These are phyloP conservation scores for Carduelis carduelis DNA, from an alignment of 2,797 vertebrate genomes.

Conservation along the genomic window DNA sequence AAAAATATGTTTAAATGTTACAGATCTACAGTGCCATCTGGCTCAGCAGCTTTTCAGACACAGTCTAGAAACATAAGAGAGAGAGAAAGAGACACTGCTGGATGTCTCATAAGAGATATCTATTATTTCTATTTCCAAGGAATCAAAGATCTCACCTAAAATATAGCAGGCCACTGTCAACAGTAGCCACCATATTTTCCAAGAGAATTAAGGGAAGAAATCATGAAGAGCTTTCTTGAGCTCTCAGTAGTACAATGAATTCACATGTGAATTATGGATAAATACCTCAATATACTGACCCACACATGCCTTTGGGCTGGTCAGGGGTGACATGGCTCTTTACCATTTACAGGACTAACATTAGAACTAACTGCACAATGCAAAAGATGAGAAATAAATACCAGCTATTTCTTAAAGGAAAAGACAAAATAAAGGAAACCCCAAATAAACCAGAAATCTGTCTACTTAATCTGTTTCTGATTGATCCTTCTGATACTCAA, in stretches of 20 bases:
- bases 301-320: background rate
- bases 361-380: background rate
- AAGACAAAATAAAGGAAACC: background rate
- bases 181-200: background rate
- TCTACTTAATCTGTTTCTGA: background rate
- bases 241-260: background rate
- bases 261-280: background rate
- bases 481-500: background rate
- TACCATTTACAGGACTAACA: background rate
- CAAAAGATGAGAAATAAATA: background rate
- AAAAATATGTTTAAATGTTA: conserved; percentile 56
- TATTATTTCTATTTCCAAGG: background rate
- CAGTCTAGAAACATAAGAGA: conserved; percentile 3
- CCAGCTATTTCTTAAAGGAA: background rate
- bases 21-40: conserved; percentile 53
- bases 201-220: background rate
- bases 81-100: background rate
- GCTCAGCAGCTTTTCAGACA: conserved; percentile 47
- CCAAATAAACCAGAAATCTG: background rate
- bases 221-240: background rate
- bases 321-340: background rate
- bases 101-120: background rate
- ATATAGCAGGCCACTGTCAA: background rate
- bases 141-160: background rate
- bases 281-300: background rate